Evolutionary conservation across 1,140 invertebrate genomes (phyloP), one percentile per base, ranked within the genome.

Genomic region (Cotesia chilonis): DNA sequence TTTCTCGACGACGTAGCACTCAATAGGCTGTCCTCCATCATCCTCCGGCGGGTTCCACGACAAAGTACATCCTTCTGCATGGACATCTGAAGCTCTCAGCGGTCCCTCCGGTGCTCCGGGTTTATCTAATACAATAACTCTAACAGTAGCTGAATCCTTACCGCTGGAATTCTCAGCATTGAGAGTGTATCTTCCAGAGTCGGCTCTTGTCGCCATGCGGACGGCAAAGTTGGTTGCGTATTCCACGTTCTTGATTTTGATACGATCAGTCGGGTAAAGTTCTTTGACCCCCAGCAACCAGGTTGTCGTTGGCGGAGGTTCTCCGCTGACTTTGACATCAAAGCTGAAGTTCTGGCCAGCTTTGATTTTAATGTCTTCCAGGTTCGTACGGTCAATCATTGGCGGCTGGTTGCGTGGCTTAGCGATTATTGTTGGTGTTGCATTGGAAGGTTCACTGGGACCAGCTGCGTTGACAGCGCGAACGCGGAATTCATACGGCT

Each of bases 141-240:
- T 95, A 0, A 99, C 94, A 71, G 94, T 93, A 10, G 95, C 97
- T 17, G 92, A 92, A 79, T 98, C 97, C 81, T 93, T 94, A 12
- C 98, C 98, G 79, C 96, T 98, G 36, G 90, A 87, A 82, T 99
- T 99, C 83, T 97, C 95, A 52, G 98, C 96, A 28, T 92, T 94
- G 67, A 99, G 90, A 4, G 93, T 95, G 81, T 98, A 99, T 63
- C 91, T 91, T 20, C 98, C 98, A 54, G 95, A 94, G 82, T 99
- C 97, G 0, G 90, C 89, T 61, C 98, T 87, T 2, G 93, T 94
- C 0, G 97, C 95, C 77, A 93, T 93, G 60, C 93, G 90, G 36
- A 97, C 94, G 76, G 89, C 92, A 47, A 99, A 81, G 80, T 96
- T 95, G 0, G 96, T 98, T 79, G 95, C 94, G 83, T 98, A 98